Conservation (phyloP, 2,797 vertebrate genomes). For the Masticophis lateralis region DNA sequence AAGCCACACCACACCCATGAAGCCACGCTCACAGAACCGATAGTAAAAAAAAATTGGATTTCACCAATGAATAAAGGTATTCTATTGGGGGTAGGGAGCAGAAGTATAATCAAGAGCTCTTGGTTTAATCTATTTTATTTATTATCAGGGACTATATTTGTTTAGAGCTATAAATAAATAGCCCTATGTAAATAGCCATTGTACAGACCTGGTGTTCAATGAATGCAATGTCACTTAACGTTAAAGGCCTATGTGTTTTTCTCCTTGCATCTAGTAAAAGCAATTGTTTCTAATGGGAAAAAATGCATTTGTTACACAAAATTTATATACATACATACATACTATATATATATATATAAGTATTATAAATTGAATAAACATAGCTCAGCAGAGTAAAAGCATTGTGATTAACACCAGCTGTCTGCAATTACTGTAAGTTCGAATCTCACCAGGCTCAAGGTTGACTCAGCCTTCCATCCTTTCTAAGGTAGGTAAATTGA, state of each 20-base stretch:
- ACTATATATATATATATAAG: no score
- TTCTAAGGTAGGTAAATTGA: no score
- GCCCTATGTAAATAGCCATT: no score
- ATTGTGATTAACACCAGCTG: no score
- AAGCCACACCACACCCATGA: no score
- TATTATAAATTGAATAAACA: not conserved
- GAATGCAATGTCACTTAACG: not conserved
- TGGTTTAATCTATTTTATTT: not conserved
- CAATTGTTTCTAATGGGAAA: not conserved
- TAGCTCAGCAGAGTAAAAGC: no score
- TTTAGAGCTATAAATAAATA: not conserved
- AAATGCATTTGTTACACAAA: slow-evolving; percentile 24
- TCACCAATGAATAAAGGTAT: not conserved
- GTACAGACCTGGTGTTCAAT: not conserved
- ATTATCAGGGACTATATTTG: not conserved
- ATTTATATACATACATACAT: no score
- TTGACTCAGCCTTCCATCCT: no score
- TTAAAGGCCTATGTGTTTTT: not conserved
- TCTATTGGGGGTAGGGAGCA: not conserved
- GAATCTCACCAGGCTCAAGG: no score
- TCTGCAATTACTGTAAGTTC: no score
- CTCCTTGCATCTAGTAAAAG: not conserved
- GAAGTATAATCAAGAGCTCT: not conserved
- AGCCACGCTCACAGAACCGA: no score
- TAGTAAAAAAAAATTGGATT: no score